These are phyloP conservation scores for Dermatemys mawii DNA, from an alignment of 2,113 vertebrate species.

Conservation along the genomic window DNA sequence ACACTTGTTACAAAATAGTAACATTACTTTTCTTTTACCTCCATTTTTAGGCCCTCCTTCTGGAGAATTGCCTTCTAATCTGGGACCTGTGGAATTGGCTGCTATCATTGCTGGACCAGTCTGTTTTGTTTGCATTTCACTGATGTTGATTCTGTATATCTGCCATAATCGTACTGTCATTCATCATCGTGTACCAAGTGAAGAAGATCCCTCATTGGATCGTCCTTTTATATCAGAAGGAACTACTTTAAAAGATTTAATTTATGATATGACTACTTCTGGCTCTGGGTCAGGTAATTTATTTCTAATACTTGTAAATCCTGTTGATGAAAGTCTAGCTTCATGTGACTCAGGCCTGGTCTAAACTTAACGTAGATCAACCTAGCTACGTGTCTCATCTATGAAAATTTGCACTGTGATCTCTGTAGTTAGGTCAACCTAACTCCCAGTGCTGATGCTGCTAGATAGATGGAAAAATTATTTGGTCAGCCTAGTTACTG, in stretches of 20 bases:
- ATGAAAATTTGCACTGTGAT: background rate
- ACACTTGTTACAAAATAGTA: background rate
- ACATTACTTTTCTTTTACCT: background rate
- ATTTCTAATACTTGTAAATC: background rate
- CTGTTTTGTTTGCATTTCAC: conserved; percentile 93
- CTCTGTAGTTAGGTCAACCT: background rate
- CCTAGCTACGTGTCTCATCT: background rate
- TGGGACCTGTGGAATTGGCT: conserved; percentile 93
- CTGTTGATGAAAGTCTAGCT: background rate
- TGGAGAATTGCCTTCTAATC: conserved; percentile 72
- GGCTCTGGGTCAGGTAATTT: conserved; percentile 94
- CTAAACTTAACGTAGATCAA: background rate
- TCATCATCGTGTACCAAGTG: conserved; percentile 95
- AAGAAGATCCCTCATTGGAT: conserved; percentile 94
- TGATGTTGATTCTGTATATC: conserved; percentile 92
- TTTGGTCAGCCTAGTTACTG: background rate
- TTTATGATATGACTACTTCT: conserved; percentile 98
- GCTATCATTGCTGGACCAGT: conserved; percentile 95
- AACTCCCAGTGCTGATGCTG: background rate
- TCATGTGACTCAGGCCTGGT: background rate
- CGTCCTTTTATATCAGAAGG: conserved; percentile 96
- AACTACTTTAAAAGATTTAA: conserved; percentile 96
- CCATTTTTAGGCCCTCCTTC: conserved; percentile 71
- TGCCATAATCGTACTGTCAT: conserved; percentile 93
- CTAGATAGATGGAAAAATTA: background rate